Conservation (phyloP, 2,888 invertebrate genomes). For the Blastobasis adustella region DNA sequence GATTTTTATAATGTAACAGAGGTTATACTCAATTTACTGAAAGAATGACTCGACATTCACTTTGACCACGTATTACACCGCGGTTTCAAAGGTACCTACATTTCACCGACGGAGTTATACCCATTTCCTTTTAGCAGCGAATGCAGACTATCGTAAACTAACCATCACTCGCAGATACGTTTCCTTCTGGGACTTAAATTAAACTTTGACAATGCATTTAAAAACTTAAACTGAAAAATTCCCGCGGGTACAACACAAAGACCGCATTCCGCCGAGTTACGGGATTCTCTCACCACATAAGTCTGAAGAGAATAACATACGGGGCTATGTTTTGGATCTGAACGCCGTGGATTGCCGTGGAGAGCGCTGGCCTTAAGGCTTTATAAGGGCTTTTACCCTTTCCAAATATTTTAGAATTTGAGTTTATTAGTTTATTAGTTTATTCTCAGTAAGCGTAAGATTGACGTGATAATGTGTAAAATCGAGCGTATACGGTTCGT, state of each 20-base stretch:
- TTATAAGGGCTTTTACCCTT: background rate
- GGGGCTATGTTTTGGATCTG: background rate
- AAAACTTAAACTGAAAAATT: slow-evolving; percentile 28
- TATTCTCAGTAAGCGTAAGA: background rate
- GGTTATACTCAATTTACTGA: too few species aligned
- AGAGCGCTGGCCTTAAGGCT: too few species aligned
- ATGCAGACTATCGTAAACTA: too few species aligned
- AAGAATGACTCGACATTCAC: too few species aligned
- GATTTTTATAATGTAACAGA: too few species aligned
- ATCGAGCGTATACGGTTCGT: too few species aligned
- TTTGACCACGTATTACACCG: too few species aligned
- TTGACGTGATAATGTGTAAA: too few species aligned
- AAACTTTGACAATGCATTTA: slow-evolving; percentile 32
- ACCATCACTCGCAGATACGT: too few species aligned
- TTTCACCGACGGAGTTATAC: too few species aligned
- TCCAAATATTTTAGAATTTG: background rate
- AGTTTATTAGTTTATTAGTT: background rate
- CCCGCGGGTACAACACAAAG: slow-evolving; percentile 23
- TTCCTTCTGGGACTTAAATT: slow-evolving; percentile 20
- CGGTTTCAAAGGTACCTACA: too few species aligned
- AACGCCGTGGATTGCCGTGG: background rate
- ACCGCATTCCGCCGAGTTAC: slow-evolving; percentile 17
- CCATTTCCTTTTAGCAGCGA: too few species aligned
- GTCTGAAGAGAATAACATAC: slow-evolving; percentile 12
- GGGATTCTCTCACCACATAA: slow-evolving; percentile 19